Percentiles rank a stretch among this genome's conserved stretches.
Conservation (phyloP, 2,113 vertebrate genomes). For the Tachuris rubrigastra region DNA sequence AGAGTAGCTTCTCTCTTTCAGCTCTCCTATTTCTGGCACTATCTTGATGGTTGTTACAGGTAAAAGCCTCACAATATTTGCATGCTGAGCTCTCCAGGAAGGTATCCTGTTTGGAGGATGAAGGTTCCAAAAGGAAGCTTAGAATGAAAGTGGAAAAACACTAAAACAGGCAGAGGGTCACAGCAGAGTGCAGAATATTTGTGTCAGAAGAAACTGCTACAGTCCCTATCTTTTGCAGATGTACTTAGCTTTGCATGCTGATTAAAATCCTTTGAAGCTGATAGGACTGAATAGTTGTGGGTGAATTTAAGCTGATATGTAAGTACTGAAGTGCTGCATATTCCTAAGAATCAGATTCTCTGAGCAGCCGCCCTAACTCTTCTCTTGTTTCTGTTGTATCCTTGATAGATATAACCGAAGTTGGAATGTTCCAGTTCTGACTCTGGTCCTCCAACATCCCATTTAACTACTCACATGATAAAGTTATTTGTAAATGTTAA, state of each 20-base stretch:
- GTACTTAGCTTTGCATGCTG: neutral
- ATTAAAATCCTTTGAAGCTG: slow-evolving; percentile 25
- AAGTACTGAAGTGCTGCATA: neutral
- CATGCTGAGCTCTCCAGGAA: neutral
- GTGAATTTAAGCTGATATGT: neutral
- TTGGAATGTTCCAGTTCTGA: neutral
- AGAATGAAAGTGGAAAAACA: neutral
- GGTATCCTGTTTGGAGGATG: neutral
- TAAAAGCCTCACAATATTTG: neutral
- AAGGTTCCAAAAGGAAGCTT: neutral
- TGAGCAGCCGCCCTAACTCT: neutral
- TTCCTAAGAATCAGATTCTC: neutral
- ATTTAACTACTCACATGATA: slow-evolving; percentile 42
- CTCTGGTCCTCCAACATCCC: neutral
- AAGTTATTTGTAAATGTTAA: slow-evolving; percentile 50
- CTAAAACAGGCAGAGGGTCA: neutral
- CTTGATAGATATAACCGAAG: neutral
- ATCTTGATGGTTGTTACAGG: neutral
- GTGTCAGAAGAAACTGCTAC: neutral
- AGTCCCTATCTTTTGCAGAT: neutral
- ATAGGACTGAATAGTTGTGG: neutral
- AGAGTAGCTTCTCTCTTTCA: neutral
- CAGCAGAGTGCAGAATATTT: neutral
- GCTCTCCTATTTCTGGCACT: neutral
- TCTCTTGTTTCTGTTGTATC: neutral